These are phyloP conservation scores for Caloenas nicobarica DNA, from an alignment of 2,113 vertebrate species.

Conservation along the genomic window DNA sequence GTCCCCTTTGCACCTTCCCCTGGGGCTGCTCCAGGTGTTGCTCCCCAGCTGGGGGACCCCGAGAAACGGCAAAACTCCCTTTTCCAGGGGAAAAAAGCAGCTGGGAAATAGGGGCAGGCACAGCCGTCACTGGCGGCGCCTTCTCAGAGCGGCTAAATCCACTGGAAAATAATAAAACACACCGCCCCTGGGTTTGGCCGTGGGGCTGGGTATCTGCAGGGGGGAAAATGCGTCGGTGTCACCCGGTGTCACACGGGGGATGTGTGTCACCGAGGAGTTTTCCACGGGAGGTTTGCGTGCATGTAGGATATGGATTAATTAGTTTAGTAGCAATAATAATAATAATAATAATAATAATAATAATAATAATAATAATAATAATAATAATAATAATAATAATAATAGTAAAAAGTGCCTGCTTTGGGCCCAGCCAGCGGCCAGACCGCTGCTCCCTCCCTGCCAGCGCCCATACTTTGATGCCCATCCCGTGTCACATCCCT, in stretches of 20 bases:
- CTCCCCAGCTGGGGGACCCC: not conserved
- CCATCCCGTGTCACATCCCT: not conserved
- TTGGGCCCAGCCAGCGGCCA: not conserved
- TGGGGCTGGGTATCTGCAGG: not conserved
- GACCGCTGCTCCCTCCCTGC: not conserved
- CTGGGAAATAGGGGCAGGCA: not conserved
- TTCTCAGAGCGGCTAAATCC: not conserved
- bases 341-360: not conserved
- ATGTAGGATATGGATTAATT: no score
- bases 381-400: not conserved
- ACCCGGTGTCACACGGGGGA: rapidly evolving
- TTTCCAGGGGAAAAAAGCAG: not conserved
- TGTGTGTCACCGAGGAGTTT: rapidly evolving
- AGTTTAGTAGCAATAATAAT: not conserved
- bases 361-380: not conserved
- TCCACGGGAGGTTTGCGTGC: not conserved
- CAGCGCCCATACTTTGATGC: rapidly evolving
- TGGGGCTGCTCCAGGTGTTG: conserved; percentile 22
- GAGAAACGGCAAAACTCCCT: rapidly evolving
- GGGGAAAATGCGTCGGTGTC: not conserved
- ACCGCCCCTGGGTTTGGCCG: rapidly evolving
- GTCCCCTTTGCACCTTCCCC: conserved; percentile 3
- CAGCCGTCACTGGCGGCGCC: rapidly evolving
- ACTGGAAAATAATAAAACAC: rapidly evolving
- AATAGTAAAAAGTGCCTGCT: not conserved